phyloP scores from a whole-genome alignment of 2,888 invertebrate species.

The Ellobium chinense region DNA sequence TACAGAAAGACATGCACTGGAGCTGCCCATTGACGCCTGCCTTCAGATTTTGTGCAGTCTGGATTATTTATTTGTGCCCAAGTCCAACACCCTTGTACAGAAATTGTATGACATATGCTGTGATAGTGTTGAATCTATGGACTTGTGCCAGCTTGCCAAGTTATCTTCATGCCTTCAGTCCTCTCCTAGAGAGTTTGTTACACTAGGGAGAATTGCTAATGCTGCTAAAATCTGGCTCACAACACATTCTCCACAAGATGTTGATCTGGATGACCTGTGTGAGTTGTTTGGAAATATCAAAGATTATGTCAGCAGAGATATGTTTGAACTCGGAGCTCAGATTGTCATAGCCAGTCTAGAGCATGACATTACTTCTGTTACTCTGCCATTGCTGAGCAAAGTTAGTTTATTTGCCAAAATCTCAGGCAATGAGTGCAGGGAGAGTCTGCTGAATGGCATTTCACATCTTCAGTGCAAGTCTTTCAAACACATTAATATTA shows the following conservation, averaged over 20 bases:
- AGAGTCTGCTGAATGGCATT: not conserved
- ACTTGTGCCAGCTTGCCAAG: not conserved
- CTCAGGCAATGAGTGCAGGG: not conserved
- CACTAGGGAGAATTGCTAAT: conserved; percentile 6
- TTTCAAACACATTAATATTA: not conserved
- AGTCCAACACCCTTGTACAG: not conserved
- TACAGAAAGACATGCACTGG: not conserved
- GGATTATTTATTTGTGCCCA: conserved; percentile 2
- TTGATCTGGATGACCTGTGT: conserved; percentile 16
- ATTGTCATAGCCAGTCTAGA: not conserved
- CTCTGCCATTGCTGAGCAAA: not conserved
- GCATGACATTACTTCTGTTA: not conserved
- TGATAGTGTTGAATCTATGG: not conserved
- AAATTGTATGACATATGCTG: not conserved
- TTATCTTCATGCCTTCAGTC: not conserved
- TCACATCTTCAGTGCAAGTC: not conserved
- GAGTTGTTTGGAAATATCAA: not conserved
- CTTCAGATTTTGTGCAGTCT: conserved; percentile 13
- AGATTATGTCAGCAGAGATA: not conserved
- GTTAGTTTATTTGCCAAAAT: not conserved
- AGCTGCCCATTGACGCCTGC: not conserved
- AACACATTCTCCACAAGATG: not conserved
- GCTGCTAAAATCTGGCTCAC: not conserved
- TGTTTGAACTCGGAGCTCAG: not conserved
- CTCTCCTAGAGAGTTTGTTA: not conserved